Base-by-base conservation (phyloP, 1,140 invertebrate species). In the Drosophila nikananu region DNA sequence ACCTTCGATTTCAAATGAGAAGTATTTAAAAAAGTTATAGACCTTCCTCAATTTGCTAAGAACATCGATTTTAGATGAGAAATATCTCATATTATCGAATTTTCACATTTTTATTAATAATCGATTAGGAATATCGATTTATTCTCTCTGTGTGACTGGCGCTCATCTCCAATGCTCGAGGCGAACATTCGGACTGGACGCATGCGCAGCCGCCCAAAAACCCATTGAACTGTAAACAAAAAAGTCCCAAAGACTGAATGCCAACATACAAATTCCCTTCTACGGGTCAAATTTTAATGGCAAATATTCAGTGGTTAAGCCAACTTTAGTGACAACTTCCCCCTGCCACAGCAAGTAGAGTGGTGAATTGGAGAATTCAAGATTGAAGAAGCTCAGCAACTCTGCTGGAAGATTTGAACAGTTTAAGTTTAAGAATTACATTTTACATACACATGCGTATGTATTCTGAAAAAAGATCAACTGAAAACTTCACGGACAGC, bases 201-300 rank as follows among this genome's bases (percentile, higher is more conserved):
- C 78, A 81, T 66, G 60, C 62, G 63, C 63, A 63, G 41, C 35
- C 52, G 41, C 55, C 75, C 59, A 48, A 70, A 60, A 58, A 71
- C 58, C 70, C 86, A 89, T 79, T 89, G 84, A 89, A 90, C 84
- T 90, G 86, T 83, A 79, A 87, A 84, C 62, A 72, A 67, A 64
- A 44, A 66, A 35, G 15, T 9, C 19, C 32, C 64, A 64, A 60
- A 67, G 54, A 71, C 58, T 37, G 46, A 48, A 76, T 30, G 41
- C 32, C 44, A 51, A 35, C 32, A 12, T 13, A 77, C 74, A 54
- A 15, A 39, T 80, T 65, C 71, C 77, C 73, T 77, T 77, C 68
- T 61, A 73, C 80, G 78, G 84, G 66, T 87, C 84, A 84, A 83
- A 81, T 75, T 65, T 75, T 37, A 86, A 81, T 65, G 35, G 67